A percentile compares a stretch with the other conserved stretches of the same genome.
phyloP scores from a whole-genome alignment of 1,140 invertebrate species.

The Aporrectodea caliginosa region DNA sequence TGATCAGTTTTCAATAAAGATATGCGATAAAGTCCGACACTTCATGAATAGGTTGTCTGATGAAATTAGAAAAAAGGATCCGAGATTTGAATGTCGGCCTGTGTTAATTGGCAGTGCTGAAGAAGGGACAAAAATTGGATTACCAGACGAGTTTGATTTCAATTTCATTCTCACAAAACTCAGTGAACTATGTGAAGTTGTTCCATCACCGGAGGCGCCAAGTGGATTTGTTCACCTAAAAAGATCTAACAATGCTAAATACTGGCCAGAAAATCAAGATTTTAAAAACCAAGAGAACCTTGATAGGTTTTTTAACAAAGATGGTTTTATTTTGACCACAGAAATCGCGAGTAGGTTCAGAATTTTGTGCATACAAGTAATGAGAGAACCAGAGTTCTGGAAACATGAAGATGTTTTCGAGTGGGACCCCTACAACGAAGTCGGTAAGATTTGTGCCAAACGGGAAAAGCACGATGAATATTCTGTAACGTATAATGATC shows the following conservation, averaged over 20 bases:
- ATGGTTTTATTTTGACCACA: not conserved
- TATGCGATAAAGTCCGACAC: not conserved
- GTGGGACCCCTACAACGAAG: not conserved
- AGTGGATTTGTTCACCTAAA: not conserved
- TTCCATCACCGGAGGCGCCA: not conserved
- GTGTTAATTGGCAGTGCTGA: not conserved
- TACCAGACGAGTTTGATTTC: not conserved
- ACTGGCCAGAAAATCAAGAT: not conserved
- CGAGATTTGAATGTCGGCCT: not conserved
- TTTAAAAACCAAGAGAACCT: not conserved
- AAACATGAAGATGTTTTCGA: not conserved
- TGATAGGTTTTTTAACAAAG: not conserved
- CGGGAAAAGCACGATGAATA: not conserved
- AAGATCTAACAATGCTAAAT: not conserved
- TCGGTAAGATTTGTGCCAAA: not conserved
- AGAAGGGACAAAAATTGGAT: not conserved
- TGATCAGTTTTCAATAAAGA: not conserved
- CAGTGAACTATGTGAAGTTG: not conserved
- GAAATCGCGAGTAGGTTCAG: not conserved
- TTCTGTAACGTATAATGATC: not conserved
- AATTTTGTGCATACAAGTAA: not conserved
- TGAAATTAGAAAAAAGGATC: not conserved
- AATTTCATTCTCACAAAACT: not conserved
- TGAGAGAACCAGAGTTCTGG: not conserved
- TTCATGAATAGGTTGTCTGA: not conserved